Conservation (phyloP, 2,113 vertebrate genomes). For the Pterocles gutturalis region DNA sequence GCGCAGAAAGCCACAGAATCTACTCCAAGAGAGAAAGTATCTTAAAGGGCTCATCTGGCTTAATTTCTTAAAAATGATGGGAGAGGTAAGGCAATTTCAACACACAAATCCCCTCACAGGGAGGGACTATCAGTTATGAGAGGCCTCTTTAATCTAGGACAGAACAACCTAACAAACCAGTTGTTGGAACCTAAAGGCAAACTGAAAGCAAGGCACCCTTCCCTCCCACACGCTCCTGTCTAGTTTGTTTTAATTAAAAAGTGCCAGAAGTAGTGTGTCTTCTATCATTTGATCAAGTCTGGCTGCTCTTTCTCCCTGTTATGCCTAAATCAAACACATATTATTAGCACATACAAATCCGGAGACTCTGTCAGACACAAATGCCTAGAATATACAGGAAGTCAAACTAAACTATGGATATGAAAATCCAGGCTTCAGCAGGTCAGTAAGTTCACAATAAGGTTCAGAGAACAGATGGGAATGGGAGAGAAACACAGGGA, state of each 20-base stretch:
- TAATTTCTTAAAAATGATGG: neutral
- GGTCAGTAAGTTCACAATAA: neutral
- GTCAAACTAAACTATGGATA: neutral
- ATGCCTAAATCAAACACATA: neutral
- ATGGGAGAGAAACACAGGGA: neutral
- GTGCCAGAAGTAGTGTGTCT: neutral
- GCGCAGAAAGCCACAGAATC: neutral
- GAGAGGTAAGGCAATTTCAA: neutral
- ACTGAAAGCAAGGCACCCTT: neutral
- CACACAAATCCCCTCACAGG: neutral
- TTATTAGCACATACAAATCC: neutral
- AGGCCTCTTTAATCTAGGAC: slow-evolving; percentile 26
- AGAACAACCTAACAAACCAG: slow-evolving; percentile 40
- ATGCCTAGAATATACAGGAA: neutral
- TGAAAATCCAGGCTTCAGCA: neutral
- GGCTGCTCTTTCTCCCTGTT: neutral
- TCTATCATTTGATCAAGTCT: neutral
- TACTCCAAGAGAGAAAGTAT: neutral
- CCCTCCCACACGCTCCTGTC: neutral
- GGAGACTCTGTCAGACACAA: neutral
- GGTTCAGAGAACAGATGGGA: neutral
- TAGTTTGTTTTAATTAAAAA: slow-evolving; percentile 17
- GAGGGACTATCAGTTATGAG: neutral
- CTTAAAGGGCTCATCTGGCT: neutral
- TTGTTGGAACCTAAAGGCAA: slow-evolving; percentile 26